Base-by-base conservation (phyloP, 1,140 invertebrate genomes). In the Drosophila busckii region DNA sequence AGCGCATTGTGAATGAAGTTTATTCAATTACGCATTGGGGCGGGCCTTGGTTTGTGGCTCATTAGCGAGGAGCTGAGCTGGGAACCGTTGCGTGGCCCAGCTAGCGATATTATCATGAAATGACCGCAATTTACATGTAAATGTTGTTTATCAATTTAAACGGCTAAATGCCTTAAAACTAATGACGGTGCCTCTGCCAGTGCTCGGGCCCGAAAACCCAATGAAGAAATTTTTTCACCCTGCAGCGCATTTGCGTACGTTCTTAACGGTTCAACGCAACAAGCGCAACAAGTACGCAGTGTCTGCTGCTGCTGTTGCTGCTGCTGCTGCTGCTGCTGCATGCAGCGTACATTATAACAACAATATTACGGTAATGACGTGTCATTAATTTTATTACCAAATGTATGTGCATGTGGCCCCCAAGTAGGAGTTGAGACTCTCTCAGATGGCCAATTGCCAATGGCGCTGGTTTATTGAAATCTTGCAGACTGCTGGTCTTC, bases 301-400 rank as follows among this genome's bases (percentile, higher is more conserved):
- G 17, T 25, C 26, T 8, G 2, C 7, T 42, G n/a, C 29, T 23
- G 13, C 12, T 26, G 25, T 41, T 41, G 22, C 34, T 15, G 26
- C 22, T 6, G 48, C 16, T 16, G n/a, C 10, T 22, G 10, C 34
- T 15, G 16, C 25, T 26, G 42, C 54, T 56, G 68, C 54, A 59
- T 52, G 54, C 42, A 42, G 60, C 75, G 64, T 56, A 75, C 65
- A 82, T 70, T 82, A 68, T 82, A 82, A 83, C 84, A 82, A 85
- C 73, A 86, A 84, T 86, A 86, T 86, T 84, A 86, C 70, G 56
- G 65, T 86, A 86, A 86, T 86, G 84, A 84, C 65, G 73, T 86
- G 70, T 84, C 84, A 86, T 86, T 86, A 86, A 86, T 86, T 86
- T 86, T 84, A 86, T 86, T 86, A 84, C 64, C 85, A 82, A 82